Percentiles rank a stretch among this genome's conserved stretches.
Evolutionary conservation across 2,888 invertebrate genomes (phyloP).

Genomic region (Agrochola macilenta): DNA sequence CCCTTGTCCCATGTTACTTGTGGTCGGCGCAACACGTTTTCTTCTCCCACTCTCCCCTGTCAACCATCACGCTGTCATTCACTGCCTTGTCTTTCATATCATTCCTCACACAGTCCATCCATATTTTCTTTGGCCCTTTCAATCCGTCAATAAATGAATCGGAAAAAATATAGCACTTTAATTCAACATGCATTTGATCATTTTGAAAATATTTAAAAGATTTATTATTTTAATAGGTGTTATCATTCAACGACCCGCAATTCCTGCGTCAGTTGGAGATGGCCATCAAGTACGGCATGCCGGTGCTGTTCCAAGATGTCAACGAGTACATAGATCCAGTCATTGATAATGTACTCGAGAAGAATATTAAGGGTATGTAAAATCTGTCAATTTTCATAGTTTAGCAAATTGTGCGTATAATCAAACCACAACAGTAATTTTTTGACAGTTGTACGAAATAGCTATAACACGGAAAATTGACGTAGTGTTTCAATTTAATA

Average conservation of each 20-base stretch:
- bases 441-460: background rate
- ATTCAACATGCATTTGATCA: background rate
- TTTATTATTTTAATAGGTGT: conserved; percentile 76
- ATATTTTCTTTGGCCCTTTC: too few relatives aligned
- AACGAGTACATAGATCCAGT: conserved; percentile 98
- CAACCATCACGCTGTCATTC: too few relatives aligned
- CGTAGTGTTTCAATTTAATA: background rate
- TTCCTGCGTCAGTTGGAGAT: conserved; percentile 97
- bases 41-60: too few relatives aligned
- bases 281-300: conserved; percentile 96
- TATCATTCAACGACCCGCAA: conserved; percentile 96
- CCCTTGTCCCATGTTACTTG: too few relatives aligned
- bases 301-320: conserved; percentile 97
- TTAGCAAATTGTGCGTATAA: background rate
- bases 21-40: too few relatives aligned
- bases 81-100: too few relatives aligned
- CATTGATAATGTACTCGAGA: conserved; percentile 96
- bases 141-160: too few relatives aligned
- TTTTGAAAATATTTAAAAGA: background rate
- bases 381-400: too few relatives aligned
- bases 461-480: background rate
- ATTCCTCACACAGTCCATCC: too few relatives aligned
- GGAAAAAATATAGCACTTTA: background rate
- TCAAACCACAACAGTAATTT: background rate
- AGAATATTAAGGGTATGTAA: conserved; percentile 93